Conservation (phyloP, 2,113 vertebrate genomes). For the Chaenocephalus aceratus region DNA sequence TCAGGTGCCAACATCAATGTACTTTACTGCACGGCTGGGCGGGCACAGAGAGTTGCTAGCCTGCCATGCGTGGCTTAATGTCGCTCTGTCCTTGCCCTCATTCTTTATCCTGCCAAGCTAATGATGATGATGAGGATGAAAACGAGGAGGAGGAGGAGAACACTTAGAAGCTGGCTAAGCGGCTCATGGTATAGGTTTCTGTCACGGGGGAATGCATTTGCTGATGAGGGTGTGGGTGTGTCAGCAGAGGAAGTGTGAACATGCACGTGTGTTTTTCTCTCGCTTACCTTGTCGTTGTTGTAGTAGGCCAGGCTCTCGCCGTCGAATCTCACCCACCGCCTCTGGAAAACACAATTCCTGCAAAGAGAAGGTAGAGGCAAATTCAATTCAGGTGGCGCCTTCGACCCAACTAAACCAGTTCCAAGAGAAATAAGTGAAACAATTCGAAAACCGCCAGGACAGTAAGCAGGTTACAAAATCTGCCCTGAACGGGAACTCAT, state of each 20-base stretch:
- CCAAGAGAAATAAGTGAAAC: background rate
- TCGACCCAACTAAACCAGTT: background rate
- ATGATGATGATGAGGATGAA: slow-evolving; percentile 59
- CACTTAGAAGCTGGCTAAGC: slow-evolving; percentile 40
- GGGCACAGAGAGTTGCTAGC: slow-evolving; percentile 52
- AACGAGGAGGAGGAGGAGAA: slow-evolving; percentile 29
- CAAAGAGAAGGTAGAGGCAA: slow-evolving; percentile 1
- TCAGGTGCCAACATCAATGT: slow-evolving; percentile 70
- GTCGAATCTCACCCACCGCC: slow-evolving; percentile 94
- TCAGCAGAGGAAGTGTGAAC: background rate
- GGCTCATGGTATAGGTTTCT: slow-evolving; percentile 16
- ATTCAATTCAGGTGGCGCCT: background rate
- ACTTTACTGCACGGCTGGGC: slow-evolving; percentile 57
- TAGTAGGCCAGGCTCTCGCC: slow-evolving; percentile 92
- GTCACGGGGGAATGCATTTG: background rate
- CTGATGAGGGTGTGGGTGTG: slow-evolving; percentile 3
- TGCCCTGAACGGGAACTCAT: slow-evolving; percentile 47
- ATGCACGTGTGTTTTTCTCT: background rate
- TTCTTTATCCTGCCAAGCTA: slow-evolving; percentile 60
- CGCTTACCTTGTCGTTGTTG: slow-evolving; percentile 93
- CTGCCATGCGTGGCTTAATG: slow-evolving; percentile 61
- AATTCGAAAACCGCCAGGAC: background rate
- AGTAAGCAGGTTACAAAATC: background rate
- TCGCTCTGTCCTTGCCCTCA: slow-evolving; percentile 68
- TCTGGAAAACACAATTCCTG: slow-evolving; percentile 94